These are phyloP conservation scores for Orestias chungarensis DNA, from an alignment of 2,797 vertebrate species.

Conservation along the genomic window DNA sequence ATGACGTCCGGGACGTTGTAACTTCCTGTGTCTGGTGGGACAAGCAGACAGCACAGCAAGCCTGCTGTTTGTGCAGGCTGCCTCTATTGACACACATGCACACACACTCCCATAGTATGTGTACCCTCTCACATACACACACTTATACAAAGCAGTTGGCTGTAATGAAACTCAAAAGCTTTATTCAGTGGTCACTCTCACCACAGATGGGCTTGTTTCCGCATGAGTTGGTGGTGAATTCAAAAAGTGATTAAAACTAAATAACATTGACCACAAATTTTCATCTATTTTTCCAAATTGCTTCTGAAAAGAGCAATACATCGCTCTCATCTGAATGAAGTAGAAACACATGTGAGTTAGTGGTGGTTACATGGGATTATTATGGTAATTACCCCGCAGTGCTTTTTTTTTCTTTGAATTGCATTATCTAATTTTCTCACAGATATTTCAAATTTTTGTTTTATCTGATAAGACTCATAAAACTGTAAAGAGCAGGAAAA, in stretches of 20 bases:
- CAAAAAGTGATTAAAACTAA: neutral
- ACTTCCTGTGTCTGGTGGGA: constrained; percentile 73
- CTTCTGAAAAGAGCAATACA: neutral
- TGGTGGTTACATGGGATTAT: neutral
- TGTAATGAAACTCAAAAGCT: constrained; percentile 25
- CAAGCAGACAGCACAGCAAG: constrained; percentile 59
- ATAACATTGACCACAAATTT: constrained; percentile 3
- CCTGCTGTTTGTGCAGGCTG: constrained; percentile 41
- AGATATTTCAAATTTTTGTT: neutral
- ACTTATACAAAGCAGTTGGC: constrained; percentile 7
- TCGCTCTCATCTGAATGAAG: constrained; percentile 7
- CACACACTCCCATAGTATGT: neutral
- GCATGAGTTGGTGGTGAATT: constrained; percentile 4
- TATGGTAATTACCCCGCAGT: neutral
- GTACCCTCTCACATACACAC: neutral
- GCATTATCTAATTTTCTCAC: neutral
- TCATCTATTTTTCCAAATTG: neutral
- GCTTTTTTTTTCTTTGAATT: constrained; percentile 3
- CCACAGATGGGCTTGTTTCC: constrained; percentile 14
- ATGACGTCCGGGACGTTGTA: constrained; percentile 67
- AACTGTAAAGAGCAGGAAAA: constrained; percentile 16
- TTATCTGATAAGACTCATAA: constrained; percentile 17
- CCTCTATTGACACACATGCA: constrained; percentile 31
- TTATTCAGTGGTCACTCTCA: constrained; percentile 19
- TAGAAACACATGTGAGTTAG: constrained; percentile 8